Evolutionary conservation across 1,140 invertebrate genomes (phyloP).

Genomic region (Leptinotarsa lineolata): DNA sequence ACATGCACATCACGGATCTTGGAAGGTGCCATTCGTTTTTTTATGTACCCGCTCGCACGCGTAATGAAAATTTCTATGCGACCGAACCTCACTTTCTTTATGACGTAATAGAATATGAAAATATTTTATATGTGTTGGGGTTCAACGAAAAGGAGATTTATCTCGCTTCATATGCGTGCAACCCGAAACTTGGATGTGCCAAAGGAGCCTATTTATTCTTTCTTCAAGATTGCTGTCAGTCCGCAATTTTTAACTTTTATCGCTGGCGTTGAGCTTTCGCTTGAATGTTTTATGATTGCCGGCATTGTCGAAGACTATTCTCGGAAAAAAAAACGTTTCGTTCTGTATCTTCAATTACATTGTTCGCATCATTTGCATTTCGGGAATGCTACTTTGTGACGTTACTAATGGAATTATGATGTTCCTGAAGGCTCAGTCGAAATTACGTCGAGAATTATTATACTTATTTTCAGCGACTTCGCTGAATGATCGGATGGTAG

Average conservation of each 20-base stretch:
- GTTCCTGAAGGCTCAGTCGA: background rate
- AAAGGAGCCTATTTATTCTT: conserved; percentile 17
- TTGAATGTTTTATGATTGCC: background rate
- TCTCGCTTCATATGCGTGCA: conserved; percentile 14
- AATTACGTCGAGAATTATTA: background rate
- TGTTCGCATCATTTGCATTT: background rate
- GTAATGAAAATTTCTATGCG: conserved; percentile 26
- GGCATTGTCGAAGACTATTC: background rate
- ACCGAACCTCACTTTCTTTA: conserved; percentile 23
- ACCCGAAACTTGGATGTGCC: conserved; percentile 3
- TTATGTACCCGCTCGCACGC: conserved; percentile 2
- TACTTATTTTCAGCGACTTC: too few relatives aligned
- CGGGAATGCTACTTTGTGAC: background rate
- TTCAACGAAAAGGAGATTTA: conserved; percentile 19
- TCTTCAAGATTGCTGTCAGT: conserved; percentile 14
- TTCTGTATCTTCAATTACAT: background rate
- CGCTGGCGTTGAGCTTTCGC: background rate
- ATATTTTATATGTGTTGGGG: conserved; percentile 17
- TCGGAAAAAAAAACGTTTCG: background rate
- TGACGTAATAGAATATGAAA: conserved; percentile 27
- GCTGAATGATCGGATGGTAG: too few relatives aligned
- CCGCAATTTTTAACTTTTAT: conserved; percentile 26
- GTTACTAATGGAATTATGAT: conserved; percentile 1
- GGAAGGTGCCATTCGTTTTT: background rate
- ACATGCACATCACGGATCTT: background rate